phyloP scores from a whole-genome alignment of 2,797 vertebrate genomes.

The Myiotriccus ornatus region DNA sequence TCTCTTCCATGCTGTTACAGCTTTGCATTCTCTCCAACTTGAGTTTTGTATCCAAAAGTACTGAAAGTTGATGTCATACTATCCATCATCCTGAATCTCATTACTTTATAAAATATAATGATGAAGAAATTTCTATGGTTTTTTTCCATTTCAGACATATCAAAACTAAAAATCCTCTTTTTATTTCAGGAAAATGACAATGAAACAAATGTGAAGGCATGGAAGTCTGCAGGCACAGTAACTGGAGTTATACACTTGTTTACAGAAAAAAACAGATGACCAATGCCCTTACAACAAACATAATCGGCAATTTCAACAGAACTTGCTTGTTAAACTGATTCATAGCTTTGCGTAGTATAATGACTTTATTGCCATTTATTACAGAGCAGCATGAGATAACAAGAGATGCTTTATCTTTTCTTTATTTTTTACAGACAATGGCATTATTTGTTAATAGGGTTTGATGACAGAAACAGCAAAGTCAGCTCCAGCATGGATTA shows the following conservation, averaged over 20 bases:
- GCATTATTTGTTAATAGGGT: conserved; percentile 22
- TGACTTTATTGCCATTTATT: conserved; percentile 47
- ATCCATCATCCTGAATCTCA: background rate
- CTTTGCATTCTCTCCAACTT: background rate
- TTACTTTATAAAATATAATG: background rate
- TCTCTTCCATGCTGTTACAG: background rate
- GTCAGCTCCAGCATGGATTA: conserved; percentile 49
- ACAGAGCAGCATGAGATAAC: background rate
- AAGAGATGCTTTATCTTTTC: conserved; percentile 33
- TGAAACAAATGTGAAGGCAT: background rate
- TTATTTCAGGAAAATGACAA: background rate
- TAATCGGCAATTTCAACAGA: conserved; percentile 45
- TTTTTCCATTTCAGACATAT: background rate
- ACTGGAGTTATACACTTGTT: background rate
- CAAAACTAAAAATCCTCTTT: background rate
- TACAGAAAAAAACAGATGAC: conserved; percentile 30
- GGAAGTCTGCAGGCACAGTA: background rate
- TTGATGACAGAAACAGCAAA: conserved; percentile 37
- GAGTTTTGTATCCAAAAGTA: background rate
- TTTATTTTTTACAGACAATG: conserved; percentile 34
- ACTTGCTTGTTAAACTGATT: conserved; percentile 36
- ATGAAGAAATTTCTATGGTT: background rate
- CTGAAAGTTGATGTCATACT: rapidly evolving
- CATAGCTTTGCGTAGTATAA: conserved; percentile 19
- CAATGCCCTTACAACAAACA: conserved; percentile 13